Conservation (phyloP, 2,797 vertebrate genomes). For the Alauda arvensis region DNA sequence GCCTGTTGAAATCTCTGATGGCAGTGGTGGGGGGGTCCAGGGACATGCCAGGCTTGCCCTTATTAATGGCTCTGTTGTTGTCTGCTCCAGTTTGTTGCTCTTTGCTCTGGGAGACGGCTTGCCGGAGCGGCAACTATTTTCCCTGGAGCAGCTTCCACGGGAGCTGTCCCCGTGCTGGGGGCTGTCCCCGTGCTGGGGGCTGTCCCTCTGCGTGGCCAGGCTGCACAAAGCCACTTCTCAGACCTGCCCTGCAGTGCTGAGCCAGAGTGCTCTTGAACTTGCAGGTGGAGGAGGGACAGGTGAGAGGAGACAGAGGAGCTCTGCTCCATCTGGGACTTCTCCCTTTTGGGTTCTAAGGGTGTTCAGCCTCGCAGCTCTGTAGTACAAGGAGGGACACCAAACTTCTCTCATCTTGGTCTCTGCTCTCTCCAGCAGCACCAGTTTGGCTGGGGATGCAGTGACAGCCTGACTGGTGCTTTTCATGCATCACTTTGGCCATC, state of each 20-base stretch:
- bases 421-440: neutral
- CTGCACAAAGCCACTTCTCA: rapidly evolving
- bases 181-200: neutral
- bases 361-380: rapidly evolving
- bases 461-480: neutral
- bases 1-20: neutral
- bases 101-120: neutral
- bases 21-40: neutral
- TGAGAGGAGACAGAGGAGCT: neutral
- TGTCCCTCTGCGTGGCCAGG: neutral
- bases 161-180: neutral
- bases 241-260: neutral
- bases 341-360: neutral
- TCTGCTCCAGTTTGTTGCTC: conserved; percentile 32
- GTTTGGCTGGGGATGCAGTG: neutral
- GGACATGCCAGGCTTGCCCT: conserved; percentile 30
- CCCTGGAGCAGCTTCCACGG: neutral
- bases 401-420: neutral
- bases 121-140: neutral
- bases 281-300: neutral
- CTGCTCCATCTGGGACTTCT: neutral
- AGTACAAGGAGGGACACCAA: neutral
- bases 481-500: neutral
- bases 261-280: neutral
- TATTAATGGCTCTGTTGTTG: conserved; percentile 47